A percentile compares a stretch with the other conserved stretches of the same genome.
Conservation (phyloP, 2,888 invertebrate species). For the Harpalus rubripes region DNA sequence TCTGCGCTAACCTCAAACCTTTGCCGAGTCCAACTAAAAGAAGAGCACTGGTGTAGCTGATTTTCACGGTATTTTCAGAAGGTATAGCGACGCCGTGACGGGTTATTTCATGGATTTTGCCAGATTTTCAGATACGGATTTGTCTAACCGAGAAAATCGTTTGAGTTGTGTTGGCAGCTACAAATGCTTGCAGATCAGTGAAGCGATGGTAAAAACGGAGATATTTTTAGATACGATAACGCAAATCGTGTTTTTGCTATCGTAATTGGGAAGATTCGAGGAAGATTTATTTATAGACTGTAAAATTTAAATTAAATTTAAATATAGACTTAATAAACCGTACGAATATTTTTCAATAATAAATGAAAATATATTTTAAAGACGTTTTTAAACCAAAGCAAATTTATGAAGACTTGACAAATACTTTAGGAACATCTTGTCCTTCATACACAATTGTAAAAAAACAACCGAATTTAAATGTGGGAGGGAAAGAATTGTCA, state of each 20-base stretch:
- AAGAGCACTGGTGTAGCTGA: neutral
- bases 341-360: too few species aligned
- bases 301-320: neutral
- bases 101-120: constrained; percentile 48
- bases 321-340: too few species aligned
- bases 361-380: too few species aligned
- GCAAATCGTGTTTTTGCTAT: neutral
- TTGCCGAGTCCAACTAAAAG: neutral
- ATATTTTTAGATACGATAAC: constrained; percentile 25
- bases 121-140: constrained; percentile 44
- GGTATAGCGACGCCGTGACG: constrained; percentile 5
- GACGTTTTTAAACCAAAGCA: too few species aligned
- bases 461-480: too few species aligned
- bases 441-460: too few species aligned
- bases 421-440: too few species aligned
- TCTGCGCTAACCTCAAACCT: neutral
- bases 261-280: neutral
- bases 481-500: too few species aligned
- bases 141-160: constrained; percentile 25
- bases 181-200: neutral
- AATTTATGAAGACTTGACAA: too few species aligned
- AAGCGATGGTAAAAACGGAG: constrained; percentile 25
- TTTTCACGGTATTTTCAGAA: neutral
- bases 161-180: constrained; percentile 29
- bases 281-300: neutral